Base-by-base conservation (phyloP, 2,797 vertebrate genomes). In the Argya squamiceps region DNA sequence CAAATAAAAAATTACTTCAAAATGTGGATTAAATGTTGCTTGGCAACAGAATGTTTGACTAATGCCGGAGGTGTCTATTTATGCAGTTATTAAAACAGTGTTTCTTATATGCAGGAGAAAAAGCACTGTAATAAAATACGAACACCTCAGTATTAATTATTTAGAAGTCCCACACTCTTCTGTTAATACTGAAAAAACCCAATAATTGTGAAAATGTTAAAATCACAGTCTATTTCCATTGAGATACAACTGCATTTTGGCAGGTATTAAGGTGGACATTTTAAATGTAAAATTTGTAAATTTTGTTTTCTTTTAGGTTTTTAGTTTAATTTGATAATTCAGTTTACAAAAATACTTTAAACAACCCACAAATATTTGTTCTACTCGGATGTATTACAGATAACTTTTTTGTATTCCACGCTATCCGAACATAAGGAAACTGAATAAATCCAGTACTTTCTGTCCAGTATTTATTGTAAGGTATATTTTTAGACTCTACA, bases 31-130 rank as follows among this genome's bases (percentile, higher is more conserved):
- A 96, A 93, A 71, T 88, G 67, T 96, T 96, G 71, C 78, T 90
- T 93, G 91, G 79, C 76, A 97, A 93, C 83, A 67, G 73, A 95
- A 91, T 65, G 62, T 9, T 73, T 91, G 24, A 65, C 17, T 91
- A 84, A 50, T 91, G 52, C 47, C 91, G 53, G 22, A 10, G 17
- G 21, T 90, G 22, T 70, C 73, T 62, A 13, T 36, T 79, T 67
- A 73, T 0, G 34, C 30, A 67, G 30, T 89, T 78, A 53, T 78
- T 78, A 74, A 84, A 96, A 92, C 9, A 88, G 19, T 56, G 46
- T n/a, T 91, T 63, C 56, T 60, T 93, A 50, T 36, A 86, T 87
- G 36, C 14, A 87, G 11, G 32, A 69, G 21, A 16, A 8, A 93
- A 90, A 90, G 11, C 24, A 53, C 3, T 9, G 22, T 34, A 44